A percentile compares a stretch with the other conserved stretches of the same genome.
Conservation (phyloP, 2,888 invertebrate genomes). For the Galerucella nymphaeae region DNA sequence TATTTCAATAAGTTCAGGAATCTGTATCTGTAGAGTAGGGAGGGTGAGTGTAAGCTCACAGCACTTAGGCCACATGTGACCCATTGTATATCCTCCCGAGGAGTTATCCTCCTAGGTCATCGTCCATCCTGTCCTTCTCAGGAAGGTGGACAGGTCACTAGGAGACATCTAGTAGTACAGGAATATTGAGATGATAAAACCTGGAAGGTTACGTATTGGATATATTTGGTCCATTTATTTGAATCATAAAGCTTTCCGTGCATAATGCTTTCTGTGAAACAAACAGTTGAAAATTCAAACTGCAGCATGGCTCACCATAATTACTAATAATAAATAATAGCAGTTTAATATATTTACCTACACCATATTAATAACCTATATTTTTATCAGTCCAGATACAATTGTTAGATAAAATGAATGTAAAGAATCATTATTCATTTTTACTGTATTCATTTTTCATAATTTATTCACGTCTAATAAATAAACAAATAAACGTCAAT, state of each 20-base stretch:
- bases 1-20: no score
- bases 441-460: slow-evolving; percentile 10
- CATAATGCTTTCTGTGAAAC: background rate
- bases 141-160: no score
- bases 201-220: background rate
- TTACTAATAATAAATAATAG: slow-evolving; percentile 5
- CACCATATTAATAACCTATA: background rate
- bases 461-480: slow-evolving; percentile 14
- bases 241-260: background rate
- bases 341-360: background rate
- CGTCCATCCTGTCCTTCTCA: no score
- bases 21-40: no score
- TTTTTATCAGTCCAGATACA: slow-evolving; percentile 11
- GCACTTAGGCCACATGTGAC: no score
- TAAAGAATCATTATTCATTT: slow-evolving; percentile 11
- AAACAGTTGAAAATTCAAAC: slow-evolving; percentile 3
- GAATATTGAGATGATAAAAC: no score
- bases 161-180: no score
- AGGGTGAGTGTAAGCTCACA: no score
- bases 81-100: no score
- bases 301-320: slow-evolving; percentile 2
- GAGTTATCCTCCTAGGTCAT: no score
- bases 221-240: background rate
- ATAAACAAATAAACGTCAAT: slow-evolving; percentile 11
- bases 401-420: slow-evolving; percentile 11